Conservation (phyloP, 1,140 invertebrate genomes). For the Pseudobourletiella spinata region DNA sequence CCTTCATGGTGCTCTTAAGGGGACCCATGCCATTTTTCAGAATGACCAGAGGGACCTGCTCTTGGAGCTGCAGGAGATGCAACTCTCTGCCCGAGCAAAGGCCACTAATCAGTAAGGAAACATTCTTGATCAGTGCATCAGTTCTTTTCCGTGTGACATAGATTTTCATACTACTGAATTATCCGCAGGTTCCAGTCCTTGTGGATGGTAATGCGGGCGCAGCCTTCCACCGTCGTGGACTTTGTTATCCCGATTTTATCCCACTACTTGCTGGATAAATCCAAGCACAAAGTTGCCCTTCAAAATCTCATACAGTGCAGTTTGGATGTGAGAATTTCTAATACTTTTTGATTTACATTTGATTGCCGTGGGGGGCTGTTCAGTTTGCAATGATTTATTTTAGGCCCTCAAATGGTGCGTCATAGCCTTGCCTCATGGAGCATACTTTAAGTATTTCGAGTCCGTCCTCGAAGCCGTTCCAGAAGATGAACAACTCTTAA, state of each 20-base stretch:
- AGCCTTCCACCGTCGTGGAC: not conserved
- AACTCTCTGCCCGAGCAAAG: not conserved
- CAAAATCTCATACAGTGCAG: not conserved
- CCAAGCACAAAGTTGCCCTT: not conserved
- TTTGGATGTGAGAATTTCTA: not conserved
- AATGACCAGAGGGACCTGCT: not conserved
- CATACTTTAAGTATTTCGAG: slow-evolving; percentile 5
- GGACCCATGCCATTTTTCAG: not conserved
- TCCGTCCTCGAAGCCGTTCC: not conserved
- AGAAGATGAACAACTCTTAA: not conserved
- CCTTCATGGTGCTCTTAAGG: not conserved
- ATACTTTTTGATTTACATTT: not conserved
- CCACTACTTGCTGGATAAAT: not conserved
- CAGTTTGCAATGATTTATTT: not conserved
- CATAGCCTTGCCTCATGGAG: not conserved
- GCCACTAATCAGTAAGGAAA: not conserved
- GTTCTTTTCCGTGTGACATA: not conserved
- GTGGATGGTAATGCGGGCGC: not conserved
- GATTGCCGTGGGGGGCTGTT: not conserved
- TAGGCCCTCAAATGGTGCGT: not conserved
- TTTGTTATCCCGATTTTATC: not conserved
- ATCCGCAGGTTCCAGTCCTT: not conserved
- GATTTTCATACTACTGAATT: not conserved
- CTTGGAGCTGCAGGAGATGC: not conserved
- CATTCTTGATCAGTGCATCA: not conserved